Evolutionary conservation across 2,113 vertebrate genomes (phyloP), one percentile per base, ranked within the genome.

Genomic region (Xiphias gladius): DNA sequence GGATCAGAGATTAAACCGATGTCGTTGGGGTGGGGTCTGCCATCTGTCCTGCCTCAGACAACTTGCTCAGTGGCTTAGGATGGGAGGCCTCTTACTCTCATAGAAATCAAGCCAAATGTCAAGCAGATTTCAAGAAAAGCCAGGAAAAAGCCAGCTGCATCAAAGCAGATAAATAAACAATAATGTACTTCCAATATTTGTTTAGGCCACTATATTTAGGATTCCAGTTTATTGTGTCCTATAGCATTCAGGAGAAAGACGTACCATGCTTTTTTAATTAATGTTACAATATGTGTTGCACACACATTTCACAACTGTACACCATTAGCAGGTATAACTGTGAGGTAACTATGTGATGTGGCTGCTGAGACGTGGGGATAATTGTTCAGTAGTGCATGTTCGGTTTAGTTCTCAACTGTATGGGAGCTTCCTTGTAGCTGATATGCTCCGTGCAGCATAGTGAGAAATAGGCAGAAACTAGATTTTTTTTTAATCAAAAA

Each of bases 1-100:
- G 54, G 79, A 84, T 86, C 62, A 79, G 79, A 83, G 86, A 86
- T 86, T 90, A 90, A 84, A 70, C 80, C 78, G 71, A 2, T 81
- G 77, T 82, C 16, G 26, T 17, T 30, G 69, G 58, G 62, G 50
- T 62, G 59, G 57, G 79, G 72, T 79, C 64, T 6, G 10, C 74
- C 85, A 85, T 85, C 81, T 90, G 83, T 86, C 41, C 52, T 55
- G 54, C 66, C 61, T 62, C 59, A 55, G 79, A 84, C 59, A 57
- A 59, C 69, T 73, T 65, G 65, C 54, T 82, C 50, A 24, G 28
- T 74, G 76, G 59, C 83, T 86, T 79, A 72, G 62, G 37, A 39
- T 20, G 61, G 54, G 61, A 71, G 16, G 22, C 63, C 41, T 74
- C 52, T 59, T 59, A 24, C 12, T 76, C 68, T 65, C 41, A n/a